These are phyloP conservation scores for Polydrusus tereticollis DNA, from an alignment of 2,888 invertebrate species.

Conservation along the genomic window DNA sequence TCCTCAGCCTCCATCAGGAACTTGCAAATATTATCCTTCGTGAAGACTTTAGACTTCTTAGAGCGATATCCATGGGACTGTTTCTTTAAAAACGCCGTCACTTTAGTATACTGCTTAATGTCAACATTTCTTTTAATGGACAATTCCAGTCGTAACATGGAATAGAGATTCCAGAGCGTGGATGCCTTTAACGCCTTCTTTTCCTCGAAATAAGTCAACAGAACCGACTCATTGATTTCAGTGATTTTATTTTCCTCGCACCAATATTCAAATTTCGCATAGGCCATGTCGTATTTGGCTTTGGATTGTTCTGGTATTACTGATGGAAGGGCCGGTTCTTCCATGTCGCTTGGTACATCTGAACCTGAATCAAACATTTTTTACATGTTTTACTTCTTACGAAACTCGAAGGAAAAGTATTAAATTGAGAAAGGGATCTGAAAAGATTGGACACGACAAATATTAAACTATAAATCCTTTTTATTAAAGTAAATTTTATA, in stretches of 20 bases:
- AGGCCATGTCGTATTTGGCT: not conserved
- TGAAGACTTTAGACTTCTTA: not conserved
- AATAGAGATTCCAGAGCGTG: not conserved
- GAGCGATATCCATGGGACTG: not conserved
- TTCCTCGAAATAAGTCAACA: not conserved
- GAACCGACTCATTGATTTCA: not conserved
- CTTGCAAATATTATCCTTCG: not conserved
- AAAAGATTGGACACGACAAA: too few relatives aligned
- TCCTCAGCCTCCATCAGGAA: not conserved
- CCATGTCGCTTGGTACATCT: not conserved
- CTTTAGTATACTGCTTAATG: not conserved
- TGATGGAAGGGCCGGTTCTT: not conserved
- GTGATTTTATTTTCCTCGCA: not conserved
- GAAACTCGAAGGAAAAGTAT: too few relatives aligned
- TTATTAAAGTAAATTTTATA: too few relatives aligned
- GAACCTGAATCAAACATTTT: not conserved
- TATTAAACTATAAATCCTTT: too few relatives aligned
- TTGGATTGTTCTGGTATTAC: not conserved
- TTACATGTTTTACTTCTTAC: too few relatives aligned
- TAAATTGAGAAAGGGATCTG: too few relatives aligned
- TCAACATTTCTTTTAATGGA: not conserved
- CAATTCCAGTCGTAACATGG: not conserved
- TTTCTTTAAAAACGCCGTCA: not conserved
- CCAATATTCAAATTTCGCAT: conserved; percentile 4
- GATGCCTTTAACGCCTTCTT: not conserved